Conservation (phyloP, 2,797 vertebrate species). For the Eptatretus atami region DNA sequence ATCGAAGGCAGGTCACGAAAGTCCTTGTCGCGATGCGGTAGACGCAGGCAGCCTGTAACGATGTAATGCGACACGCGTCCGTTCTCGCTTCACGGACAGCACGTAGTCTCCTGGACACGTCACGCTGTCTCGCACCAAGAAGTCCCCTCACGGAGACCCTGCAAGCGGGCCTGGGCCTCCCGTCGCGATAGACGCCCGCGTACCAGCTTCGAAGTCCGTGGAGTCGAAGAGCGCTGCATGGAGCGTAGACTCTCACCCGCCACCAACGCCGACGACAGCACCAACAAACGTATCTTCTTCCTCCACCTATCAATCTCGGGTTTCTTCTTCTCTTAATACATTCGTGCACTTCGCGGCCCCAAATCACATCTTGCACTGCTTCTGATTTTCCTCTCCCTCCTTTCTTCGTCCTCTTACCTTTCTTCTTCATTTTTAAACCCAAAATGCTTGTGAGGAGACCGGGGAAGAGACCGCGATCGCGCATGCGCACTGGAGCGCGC, state of each 20-base stretch:
- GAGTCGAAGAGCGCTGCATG: slow-evolving; percentile 5
- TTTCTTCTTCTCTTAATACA: too few species aligned
- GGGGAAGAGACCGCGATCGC: too few species aligned
- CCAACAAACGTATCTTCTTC: too few species aligned
- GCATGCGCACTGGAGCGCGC: too few species aligned
- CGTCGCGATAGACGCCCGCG: background rate
- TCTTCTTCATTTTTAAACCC: too few species aligned
- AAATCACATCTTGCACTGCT: too few species aligned
- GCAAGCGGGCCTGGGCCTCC: slow-evolving; percentile 2
- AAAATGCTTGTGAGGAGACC: too few species aligned
- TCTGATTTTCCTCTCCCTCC: too few species aligned
- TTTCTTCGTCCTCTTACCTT: too few species aligned
- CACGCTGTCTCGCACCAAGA: slow-evolving; percentile 4
- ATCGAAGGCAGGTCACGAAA: slow-evolving; percentile 72
- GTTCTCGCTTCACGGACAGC: slow-evolving; percentile 35
- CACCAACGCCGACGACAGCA: too few species aligned
- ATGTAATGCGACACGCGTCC: slow-evolving; percentile 89
- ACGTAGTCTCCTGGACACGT: slow-evolving; percentile 4
- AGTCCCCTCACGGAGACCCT: slow-evolving; percentile 3
- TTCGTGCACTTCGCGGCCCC: too few species aligned
- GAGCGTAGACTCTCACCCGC: background rate
- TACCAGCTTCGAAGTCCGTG: background rate
- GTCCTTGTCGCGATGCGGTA: slow-evolving; percentile 90
- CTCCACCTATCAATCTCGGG: too few species aligned
- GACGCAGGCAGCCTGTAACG: slow-evolving; percentile 37